phyloP scores from a whole-genome alignment of 2,113 vertebrate species.

The Ceyx margarethae region DNA sequence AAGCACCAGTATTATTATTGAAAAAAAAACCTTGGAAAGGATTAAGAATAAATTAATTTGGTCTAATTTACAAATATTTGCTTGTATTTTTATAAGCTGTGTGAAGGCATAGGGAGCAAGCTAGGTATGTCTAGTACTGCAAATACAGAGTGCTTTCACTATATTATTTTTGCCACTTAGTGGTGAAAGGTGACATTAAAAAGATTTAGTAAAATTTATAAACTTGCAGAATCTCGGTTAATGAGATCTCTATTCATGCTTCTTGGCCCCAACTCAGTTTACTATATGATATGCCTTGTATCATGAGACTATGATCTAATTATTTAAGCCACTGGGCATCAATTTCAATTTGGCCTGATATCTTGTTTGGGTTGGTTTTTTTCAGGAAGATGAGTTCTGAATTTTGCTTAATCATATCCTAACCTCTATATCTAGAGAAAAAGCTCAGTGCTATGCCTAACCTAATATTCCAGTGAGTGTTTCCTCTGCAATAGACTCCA shows the following conservation, averaged over 20 bases:
- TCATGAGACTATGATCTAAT: slow-evolving; percentile 37
- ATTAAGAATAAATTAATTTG: slow-evolving; percentile 2
- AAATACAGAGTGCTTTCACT: slow-evolving; percentile 41
- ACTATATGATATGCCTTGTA: neutral
- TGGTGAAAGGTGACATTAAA: slow-evolving; percentile 41
- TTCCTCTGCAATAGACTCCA: neutral
- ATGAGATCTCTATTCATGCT: slow-evolving; percentile 43
- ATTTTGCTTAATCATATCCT: neutral
- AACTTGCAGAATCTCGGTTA: slow-evolving; percentile 29
- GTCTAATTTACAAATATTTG: slow-evolving; percentile 37
- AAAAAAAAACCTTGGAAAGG: neutral
- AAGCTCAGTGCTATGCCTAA: neutral
- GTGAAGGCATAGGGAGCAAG: neutral
- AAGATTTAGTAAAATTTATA: slow-evolving; percentile 52
- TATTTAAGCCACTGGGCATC: slow-evolving; percentile 1
- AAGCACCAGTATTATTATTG: neutral
- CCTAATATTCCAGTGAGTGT: neutral
- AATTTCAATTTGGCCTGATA: neutral
- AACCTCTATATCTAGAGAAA: neutral
- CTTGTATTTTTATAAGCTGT: slow-evolving; percentile 36
- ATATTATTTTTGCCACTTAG: slow-evolving; percentile 48
- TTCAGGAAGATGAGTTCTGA: neutral
- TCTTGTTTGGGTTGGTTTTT: neutral
- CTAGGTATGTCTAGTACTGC: slow-evolving; percentile 6
- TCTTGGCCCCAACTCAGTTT: slow-evolving; percentile 10